These are phyloP conservation scores for Helicoverpa zea DNA, from an alignment of 1,140 invertebrate genomes.

Conservation along the genomic window DNA sequence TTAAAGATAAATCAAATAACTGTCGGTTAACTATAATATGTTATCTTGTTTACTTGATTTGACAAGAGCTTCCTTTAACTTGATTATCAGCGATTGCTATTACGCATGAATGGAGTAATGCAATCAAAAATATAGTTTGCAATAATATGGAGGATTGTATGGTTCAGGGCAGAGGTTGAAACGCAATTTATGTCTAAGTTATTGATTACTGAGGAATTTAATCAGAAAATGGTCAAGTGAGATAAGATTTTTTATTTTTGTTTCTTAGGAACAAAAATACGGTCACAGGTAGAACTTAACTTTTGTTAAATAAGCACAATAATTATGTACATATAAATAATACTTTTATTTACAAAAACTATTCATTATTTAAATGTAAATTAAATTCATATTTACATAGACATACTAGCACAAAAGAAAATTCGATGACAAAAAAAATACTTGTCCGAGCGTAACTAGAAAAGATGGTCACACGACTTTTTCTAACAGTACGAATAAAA, in stretches of 20 bases:
- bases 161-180: not conserved
- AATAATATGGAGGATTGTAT: constrained; percentile 1
- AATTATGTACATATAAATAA: too few relatives aligned
- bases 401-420: not conserved
- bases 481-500: constrained; percentile 15
- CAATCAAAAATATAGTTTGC: constrained; percentile 26
- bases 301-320: not conserved
- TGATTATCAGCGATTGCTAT: constrained; percentile 32
- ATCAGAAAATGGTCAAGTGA: too few relatives aligned
- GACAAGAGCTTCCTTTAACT: constrained; percentile 20
- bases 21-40: constrained; percentile 3
- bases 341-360: too few relatives aligned
- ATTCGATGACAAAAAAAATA: not conserved
- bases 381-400: not conserved
- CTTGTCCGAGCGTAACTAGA: not conserved
- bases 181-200: not conserved
- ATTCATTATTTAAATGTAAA: not conserved
- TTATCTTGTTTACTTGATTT: constrained; percentile 33
- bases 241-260: too few relatives aligned
- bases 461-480: not conserved
- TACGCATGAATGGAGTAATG: constrained; percentile 17
- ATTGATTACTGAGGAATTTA: not conserved
- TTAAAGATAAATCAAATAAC: constrained; percentile 18
- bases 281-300: not conserved
- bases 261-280: too few relatives aligned